Evolutionary conservation across 2,888 invertebrate genomes (phyloP).

Genomic region (Eledona agricola): DNA sequence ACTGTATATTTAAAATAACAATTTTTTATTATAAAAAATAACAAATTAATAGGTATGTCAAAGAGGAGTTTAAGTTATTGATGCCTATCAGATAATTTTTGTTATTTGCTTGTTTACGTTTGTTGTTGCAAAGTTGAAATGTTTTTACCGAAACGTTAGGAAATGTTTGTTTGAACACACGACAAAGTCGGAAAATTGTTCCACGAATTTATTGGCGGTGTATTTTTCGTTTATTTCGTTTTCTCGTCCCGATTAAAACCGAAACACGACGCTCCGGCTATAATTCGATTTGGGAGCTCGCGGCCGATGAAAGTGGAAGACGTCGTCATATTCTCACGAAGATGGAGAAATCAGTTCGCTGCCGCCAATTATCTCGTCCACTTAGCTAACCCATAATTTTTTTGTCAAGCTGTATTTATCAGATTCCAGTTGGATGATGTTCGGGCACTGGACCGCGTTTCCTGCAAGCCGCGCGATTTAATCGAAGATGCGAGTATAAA

Average conservation of each 20-base stretch:
- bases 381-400: constrained; percentile 12
- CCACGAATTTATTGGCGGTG: too few relatives aligned
- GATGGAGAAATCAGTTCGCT: constrained; percentile 19
- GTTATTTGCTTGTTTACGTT: too few relatives aligned
- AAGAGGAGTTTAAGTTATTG: too few relatives aligned
- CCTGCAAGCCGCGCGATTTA: constrained; percentile 12
- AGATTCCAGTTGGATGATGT: constrained; percentile 4
- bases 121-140: too few relatives aligned
- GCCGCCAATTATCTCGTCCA: constrained; percentile 19
- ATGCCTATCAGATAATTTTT: too few relatives aligned
- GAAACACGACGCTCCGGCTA: constrained; percentile 7
- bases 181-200: too few relatives aligned
- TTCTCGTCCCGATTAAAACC: constrained; percentile 9
- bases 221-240: too few relatives aligned
- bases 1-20: too few relatives aligned
- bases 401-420: constrained; percentile 15
- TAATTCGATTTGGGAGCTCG: constrained; percentile 16
- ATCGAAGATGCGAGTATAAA: constrained; percentile 3
- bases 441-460: constrained; percentile 11
- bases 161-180: too few relatives aligned
- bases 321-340: constrained; percentile 22
- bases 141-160: too few relatives aligned
- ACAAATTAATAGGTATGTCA: too few relatives aligned
- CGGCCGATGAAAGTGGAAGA: constrained; percentile 16
- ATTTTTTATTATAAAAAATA: too few relatives aligned